Percentiles rank a stretch among this genome's conserved stretches.
These are phyloP conservation scores for Anagrus nilaparvatae DNA, from an alignment of 1,140 invertebrate species.

Conservation along the genomic window DNA sequence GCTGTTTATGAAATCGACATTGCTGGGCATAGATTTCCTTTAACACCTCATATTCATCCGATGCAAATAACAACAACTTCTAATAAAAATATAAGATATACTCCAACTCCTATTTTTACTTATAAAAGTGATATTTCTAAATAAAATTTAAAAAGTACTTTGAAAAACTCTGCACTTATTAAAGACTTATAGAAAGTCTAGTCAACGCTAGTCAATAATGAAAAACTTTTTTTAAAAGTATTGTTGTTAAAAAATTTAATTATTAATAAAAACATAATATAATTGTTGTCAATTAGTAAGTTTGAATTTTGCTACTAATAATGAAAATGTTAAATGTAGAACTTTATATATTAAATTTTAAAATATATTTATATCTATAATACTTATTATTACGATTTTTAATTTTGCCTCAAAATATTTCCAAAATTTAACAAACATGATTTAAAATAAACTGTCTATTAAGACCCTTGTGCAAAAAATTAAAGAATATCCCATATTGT, in stretches of 20 bases:
- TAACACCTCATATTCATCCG: constrained; percentile 51
- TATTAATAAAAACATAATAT: constrained; percentile 3
- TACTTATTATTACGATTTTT: too few relatives aligned
- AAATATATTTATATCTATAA: too few relatives aligned
- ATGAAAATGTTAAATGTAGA: too few relatives aligned
- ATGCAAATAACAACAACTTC: constrained; percentile 32
- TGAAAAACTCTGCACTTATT: background rate
- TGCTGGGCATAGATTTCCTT: constrained; percentile 49
- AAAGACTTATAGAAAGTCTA: constrained; percentile 10
- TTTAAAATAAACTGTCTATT: too few relatives aligned
- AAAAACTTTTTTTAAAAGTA: constrained; percentile 8
- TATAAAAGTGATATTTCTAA: constrained; percentile 25
- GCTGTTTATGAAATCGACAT: constrained; percentile 59
- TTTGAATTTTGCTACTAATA: too few relatives aligned
- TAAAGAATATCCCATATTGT: too few relatives aligned
- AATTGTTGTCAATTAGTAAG: too few relatives aligned
- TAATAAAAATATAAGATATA: constrained; percentile 30
- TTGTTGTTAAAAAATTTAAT: constrained; percentile 9
- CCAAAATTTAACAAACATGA: too few relatives aligned
- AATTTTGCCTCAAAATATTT: too few relatives aligned
- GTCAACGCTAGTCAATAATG: too few relatives aligned
- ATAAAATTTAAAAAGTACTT: constrained; percentile 13
- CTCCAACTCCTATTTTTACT: constrained; percentile 25
- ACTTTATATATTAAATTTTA: too few relatives aligned
- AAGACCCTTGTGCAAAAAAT: too few relatives aligned